These are phyloP conservation scores for Conger conger DNA, from an alignment of 2,113 vertebrate genomes.

Conservation along the genomic window DNA sequence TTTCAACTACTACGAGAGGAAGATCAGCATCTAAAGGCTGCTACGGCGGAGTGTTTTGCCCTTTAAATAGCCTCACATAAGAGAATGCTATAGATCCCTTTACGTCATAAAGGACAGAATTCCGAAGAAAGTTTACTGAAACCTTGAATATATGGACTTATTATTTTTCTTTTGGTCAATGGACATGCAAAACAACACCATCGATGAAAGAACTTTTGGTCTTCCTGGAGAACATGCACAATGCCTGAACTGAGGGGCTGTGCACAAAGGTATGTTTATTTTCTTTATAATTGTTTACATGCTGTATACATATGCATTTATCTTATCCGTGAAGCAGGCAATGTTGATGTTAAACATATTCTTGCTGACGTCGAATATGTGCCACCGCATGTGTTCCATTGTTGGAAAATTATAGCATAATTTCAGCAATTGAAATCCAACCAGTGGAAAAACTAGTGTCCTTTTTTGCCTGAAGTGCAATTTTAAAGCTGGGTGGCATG, in stretches of 20 bases:
- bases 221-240: slow-evolving; percentile 30
- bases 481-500: background rate
- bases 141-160: slow-evolving; percentile 23
- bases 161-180: slow-evolving; percentile 18
- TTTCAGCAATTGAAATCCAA: background rate
- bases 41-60: slow-evolving; percentile 53
- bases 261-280: slow-evolving; percentile 30
- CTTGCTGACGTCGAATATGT: background rate
- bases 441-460: background rate
- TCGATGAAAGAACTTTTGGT: slow-evolving; percentile 21
- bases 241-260: slow-evolving; percentile 4
- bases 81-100: slow-evolving; percentile 13
- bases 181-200: slow-evolving; percentile 10
- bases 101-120: slow-evolving; percentile 13
- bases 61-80: slow-evolving; percentile 7
- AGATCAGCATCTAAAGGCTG: slow-evolving; percentile 56
- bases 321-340: background rate
- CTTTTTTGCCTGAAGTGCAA: background rate
- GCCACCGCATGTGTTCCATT: background rate
- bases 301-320: background rate
- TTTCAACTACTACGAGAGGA: slow-evolving; percentile 47
- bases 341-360: background rate
- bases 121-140: slow-evolving; percentile 21
- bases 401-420: background rate
- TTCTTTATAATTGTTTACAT: background rate